A percentile compares a stretch with the other conserved stretches of the same genome.
These are phyloP conservation scores for Herpailurus yagouaroundi DNA, from an alignment of 2,113 vertebrate genomes.

Conservation along the genomic window DNA sequence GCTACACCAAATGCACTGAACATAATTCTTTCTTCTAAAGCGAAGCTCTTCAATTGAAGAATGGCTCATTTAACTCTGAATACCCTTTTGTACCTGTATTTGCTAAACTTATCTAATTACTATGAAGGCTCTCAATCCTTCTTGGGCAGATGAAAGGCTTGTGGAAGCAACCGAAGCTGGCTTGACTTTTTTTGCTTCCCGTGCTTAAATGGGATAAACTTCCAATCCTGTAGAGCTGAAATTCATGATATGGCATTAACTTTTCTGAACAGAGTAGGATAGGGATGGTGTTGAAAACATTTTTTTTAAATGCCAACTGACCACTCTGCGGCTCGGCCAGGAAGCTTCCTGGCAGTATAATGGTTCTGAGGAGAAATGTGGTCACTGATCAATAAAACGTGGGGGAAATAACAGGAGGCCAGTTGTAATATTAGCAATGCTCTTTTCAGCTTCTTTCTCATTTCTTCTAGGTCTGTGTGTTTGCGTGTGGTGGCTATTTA, in stretches of 20 bases:
- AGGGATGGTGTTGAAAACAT: neutral
- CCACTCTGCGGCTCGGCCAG: neutral
- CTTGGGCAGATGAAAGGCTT: slow-evolving; percentile 25
- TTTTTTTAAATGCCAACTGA: slow-evolving; percentile 17
- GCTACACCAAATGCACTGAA: neutral
- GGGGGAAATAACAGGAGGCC: slow-evolving; percentile 30
- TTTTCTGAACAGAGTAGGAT: neutral
- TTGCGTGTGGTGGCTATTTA: slow-evolving; percentile 71
- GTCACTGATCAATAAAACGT: slow-evolving; percentile 47
- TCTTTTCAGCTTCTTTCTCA: slow-evolving; percentile 48
- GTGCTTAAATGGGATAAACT: neutral
- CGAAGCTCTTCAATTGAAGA: slow-evolving; percentile 49
- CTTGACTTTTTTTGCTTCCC: slow-evolving; percentile 51
- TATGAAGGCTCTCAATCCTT: slow-evolving; percentile 45
- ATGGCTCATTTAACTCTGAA: slow-evolving; percentile 43
- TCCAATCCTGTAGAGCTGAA: slow-evolving; percentile 6
- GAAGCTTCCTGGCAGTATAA: slow-evolving; percentile 37
- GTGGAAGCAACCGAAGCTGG: neutral
- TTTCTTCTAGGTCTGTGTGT: slow-evolving; percentile 14
- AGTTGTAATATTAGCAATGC: neutral
- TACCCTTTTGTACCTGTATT: neutral
- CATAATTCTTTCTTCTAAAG: slow-evolving; percentile 27
- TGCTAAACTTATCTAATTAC: slow-evolving; percentile 64
- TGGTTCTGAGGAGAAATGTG: slow-evolving; percentile 39
- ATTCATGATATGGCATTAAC: neutral